A percentile compares a stretch with the other conserved stretches of the same genome.
Evolutionary conservation across 1,140 invertebrate species (phyloP).

Genomic region (Glossosoma conforme): DNA sequence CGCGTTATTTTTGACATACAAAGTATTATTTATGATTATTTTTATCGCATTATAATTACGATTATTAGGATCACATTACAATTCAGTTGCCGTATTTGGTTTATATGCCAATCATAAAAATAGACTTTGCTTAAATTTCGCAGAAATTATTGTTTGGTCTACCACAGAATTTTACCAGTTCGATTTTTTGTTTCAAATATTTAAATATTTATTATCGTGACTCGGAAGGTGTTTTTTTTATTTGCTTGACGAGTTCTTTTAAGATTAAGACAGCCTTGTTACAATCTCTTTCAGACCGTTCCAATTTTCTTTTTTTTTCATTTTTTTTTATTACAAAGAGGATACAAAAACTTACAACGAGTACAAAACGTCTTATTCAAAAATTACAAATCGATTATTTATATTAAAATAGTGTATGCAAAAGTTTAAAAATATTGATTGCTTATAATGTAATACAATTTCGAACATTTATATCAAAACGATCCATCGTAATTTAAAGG

Average conservation of each 20-base stretch:
- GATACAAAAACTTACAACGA: constrained; percentile 15
- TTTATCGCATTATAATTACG: constrained; percentile 47
- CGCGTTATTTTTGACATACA: constrained; percentile 38
- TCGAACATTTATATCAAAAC: constrained; percentile 18
- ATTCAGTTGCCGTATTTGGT: constrained; percentile 14
- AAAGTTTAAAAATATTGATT: constrained; percentile 20
- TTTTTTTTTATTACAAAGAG: constrained; percentile 6
- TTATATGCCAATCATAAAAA: constrained; percentile 14
- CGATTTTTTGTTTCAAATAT: constrained; percentile 10
- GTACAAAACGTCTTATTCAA: constrained; percentile 19
- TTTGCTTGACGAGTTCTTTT: constrained; percentile 13
- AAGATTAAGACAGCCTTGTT: constrained; percentile 17
- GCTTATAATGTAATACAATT: constrained; percentile 14
- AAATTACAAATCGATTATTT: constrained; percentile 15
- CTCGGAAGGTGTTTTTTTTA: too few species aligned
- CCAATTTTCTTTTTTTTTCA: constrained; percentile 12
- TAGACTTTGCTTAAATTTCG: constrained; percentile 4
- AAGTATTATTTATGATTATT: constrained; percentile 38
- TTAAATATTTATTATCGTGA: too few species aligned
- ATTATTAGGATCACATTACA: constrained; percentile 26
- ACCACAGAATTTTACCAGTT: constrained; percentile 9
- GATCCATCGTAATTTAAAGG: constrained; percentile 22
- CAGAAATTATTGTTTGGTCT: not conserved
- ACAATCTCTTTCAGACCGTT: constrained; percentile 14
- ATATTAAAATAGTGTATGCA: constrained; percentile 1